Evolutionary conservation across 2,888 invertebrate species (phyloP).

Genomic region (Pachydiplax longipennis): DNA sequence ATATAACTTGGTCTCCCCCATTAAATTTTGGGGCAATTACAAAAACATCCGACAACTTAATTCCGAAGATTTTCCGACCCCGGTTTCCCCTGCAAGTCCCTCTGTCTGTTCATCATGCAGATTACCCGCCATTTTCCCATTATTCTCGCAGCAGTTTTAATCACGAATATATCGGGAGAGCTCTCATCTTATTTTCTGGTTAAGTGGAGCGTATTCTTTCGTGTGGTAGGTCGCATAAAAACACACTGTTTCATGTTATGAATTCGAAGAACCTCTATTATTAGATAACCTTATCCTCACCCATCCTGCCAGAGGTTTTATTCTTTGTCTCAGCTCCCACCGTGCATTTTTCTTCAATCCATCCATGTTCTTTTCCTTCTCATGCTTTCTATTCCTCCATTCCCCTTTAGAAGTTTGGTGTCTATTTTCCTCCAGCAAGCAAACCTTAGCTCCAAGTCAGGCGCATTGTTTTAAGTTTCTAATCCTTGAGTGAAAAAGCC

Average conservation of each 20-base stretch:
- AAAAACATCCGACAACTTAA: neutral
- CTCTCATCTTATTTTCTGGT: neutral
- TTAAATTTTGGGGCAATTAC: neutral
- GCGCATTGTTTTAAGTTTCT: too few relatives aligned
- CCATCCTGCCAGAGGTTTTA: neutral
- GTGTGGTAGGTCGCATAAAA: neutral
- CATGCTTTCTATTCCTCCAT: too few relatives aligned
- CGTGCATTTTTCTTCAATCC: neutral
- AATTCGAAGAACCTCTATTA: neutral
- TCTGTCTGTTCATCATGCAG: neutral
- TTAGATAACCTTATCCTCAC: neutral
- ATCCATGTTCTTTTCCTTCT: neutral
- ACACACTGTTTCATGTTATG: neutral
- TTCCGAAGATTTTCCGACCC: neutral
- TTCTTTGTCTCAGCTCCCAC: neutral
- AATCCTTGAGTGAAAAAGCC: too few relatives aligned
- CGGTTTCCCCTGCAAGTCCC: neutral
- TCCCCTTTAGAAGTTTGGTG: too few relatives aligned
- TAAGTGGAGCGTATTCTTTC: neutral
- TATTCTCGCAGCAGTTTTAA: neutral
- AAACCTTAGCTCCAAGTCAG: too few relatives aligned
- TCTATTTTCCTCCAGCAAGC: too few relatives aligned
- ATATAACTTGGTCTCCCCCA: too few relatives aligned
- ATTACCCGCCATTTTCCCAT: neutral
- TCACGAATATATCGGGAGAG: neutral